phyloP scores from a whole-genome alignment of 2,888 invertebrate species.

The Apotomis capreana region DNA sequence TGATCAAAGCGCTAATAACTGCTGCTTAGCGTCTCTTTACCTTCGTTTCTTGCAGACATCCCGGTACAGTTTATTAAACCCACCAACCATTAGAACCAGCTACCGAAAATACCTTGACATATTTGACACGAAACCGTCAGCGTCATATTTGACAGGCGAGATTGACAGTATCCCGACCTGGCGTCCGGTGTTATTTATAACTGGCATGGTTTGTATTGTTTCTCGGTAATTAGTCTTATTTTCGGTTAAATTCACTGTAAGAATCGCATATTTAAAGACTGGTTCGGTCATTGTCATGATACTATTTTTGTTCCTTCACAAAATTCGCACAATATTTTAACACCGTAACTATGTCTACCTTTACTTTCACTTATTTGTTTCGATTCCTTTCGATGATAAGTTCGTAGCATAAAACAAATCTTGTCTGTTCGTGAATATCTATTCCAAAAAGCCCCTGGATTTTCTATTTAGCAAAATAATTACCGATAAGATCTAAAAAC shows the following conservation, averaged over 20 bases:
- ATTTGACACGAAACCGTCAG: constrained; percentile 56
- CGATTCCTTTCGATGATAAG: too few relatives aligned
- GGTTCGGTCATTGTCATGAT: neutral
- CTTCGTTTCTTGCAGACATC: neutral
- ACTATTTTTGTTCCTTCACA: neutral
- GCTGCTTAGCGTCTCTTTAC: too few relatives aligned
- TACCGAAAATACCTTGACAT: constrained; percentile 52
- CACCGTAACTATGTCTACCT: too few relatives aligned
- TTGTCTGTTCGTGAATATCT: too few relatives aligned
- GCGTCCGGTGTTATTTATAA: constrained; percentile 28
- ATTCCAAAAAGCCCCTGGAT: too few relatives aligned
- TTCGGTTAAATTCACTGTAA: neutral
- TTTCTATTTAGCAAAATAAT: too few relatives aligned
- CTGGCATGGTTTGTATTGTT: constrained; percentile 35
- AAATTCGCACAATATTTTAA: too few relatives aligned
- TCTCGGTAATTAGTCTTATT: constrained; percentile 11
- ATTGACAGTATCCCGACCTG: constrained; percentile 41
- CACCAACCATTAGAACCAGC: neutral
- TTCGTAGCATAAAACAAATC: too few relatives aligned
- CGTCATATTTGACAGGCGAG: constrained; percentile 56
- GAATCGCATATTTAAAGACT: neutral
- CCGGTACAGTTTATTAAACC: constrained; percentile 4
- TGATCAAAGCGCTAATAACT: too few relatives aligned
- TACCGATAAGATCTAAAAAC: too few relatives aligned
- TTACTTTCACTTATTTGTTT: too few relatives aligned